Evolutionary conservation across 2,888 invertebrate species (phyloP).

Genomic region (Gandaritis pyraliata): DNA sequence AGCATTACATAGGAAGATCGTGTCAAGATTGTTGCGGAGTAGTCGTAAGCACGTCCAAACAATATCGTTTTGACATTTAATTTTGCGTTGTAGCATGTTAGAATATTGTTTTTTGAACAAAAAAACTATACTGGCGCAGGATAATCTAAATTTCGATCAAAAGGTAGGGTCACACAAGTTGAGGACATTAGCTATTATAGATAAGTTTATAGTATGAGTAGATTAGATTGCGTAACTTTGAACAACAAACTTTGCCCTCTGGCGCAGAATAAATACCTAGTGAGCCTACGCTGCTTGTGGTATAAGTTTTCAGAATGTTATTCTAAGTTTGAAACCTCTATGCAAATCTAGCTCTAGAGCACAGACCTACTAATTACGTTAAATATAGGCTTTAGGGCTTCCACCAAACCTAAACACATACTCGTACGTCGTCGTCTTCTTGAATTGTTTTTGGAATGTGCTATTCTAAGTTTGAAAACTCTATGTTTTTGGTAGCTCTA

Average conservation of each 20-base stretch:
- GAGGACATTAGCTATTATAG: constrained; percentile 6
- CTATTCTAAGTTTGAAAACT: too few relatives aligned
- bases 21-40: too few relatives aligned
- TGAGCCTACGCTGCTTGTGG: background rate
- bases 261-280: constrained; percentile 1
- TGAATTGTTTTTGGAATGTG: too few relatives aligned
- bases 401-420: background rate
- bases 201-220: constrained; percentile 4
- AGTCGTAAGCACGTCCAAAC: too few relatives aligned
- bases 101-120: too few relatives aligned
- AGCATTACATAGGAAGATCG: too few relatives aligned
- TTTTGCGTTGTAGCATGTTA: too few relatives aligned
- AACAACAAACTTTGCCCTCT: constrained; percentile 5
- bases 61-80: too few relatives aligned
- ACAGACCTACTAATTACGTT: background rate
- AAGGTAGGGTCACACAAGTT: constrained; percentile 5
- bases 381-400: background rate
- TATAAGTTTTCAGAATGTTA: constrained; percentile 2
- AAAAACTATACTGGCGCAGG: too few relatives aligned
- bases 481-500: too few relatives aligned
- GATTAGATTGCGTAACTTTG: constrained; percentile 17
- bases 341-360: background rate
- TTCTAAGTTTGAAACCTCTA: constrained; percentile 1
- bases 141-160: background rate
- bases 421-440: too few relatives aligned